These are phyloP conservation scores for Epinephelus malabaricus DNA, from an alignment of 2,797 vertebrate genomes.

Conservation along the genomic window DNA sequence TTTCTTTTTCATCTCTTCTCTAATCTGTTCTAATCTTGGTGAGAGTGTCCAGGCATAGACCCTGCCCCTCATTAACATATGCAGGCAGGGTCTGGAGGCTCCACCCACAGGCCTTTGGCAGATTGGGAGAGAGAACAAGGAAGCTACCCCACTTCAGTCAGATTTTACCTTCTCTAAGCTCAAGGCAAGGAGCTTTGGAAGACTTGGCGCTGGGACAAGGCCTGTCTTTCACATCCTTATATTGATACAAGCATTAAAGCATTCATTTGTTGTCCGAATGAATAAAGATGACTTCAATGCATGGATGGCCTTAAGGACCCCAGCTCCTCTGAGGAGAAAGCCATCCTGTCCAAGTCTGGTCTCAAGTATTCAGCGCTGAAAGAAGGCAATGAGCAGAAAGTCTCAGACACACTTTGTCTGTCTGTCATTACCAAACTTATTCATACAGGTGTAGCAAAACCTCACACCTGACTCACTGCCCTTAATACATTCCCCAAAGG, in stretches of 20 bases:
- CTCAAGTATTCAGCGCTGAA: slow-evolving; percentile 15
- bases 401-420: slow-evolving; percentile 66
- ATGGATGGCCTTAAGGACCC: slow-evolving; percentile 13
- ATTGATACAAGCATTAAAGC: slow-evolving; percentile 6
- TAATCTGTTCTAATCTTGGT: slow-evolving; percentile 87
- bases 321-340: slow-evolving; percentile 22
- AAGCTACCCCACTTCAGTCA: slow-evolving; percentile 72
- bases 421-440: slow-evolving; percentile 62
- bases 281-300: slow-evolving; percentile 8
- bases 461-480: slow-evolving; percentile 59
- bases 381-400: slow-evolving; percentile 62
- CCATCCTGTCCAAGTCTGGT: slow-evolving; percentile 19
- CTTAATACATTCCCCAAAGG: slow-evolving; percentile 77
- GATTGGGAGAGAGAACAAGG: slow-evolving; percentile 80
- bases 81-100: slow-evolving; percentile 79
- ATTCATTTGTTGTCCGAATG: slow-evolving; percentile 1
- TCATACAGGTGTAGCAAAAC: slow-evolving; percentile 41
- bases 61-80: slow-evolving; percentile 79
- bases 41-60: slow-evolving; percentile 74
- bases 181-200: slow-evolving; percentile 69
- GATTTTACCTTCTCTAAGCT: slow-evolving; percentile 73
- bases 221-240: slow-evolving; percentile 12
- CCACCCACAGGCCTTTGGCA: slow-evolving; percentile 82
- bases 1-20: slow-evolving; percentile 85
- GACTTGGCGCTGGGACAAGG: slow-evolving; percentile 44